These are phyloP conservation scores for Dipodomys spectabilis DNA, from an alignment of 2,113 vertebrate genomes.

Conservation along the genomic window DNA sequence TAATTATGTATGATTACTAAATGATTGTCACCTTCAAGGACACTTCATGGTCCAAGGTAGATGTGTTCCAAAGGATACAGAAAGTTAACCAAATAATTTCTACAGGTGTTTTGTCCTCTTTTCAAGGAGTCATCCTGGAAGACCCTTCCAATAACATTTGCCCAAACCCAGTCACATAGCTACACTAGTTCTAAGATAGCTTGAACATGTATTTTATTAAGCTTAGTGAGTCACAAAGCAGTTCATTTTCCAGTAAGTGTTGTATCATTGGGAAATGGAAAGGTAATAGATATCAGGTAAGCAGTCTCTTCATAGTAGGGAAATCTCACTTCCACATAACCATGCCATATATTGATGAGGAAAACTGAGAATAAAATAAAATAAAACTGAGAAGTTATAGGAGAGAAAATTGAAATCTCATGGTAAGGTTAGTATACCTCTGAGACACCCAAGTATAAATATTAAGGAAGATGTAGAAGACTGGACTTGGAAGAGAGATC, in stretches of 20 bases:
- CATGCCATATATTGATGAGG: no score
- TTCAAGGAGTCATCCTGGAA: not conserved
- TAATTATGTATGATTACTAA: not conserved
- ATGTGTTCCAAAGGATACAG: not conserved
- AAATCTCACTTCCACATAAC: no score
- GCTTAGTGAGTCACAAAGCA: not conserved
- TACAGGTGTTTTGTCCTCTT: not conserved
- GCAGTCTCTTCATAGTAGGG: no score
- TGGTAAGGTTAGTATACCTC: no score
- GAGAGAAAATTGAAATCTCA: no score
- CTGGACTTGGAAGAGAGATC: not conserved
- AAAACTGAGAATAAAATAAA: no score
- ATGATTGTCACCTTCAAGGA: conserved; percentile 35
- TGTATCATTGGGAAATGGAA: no score
- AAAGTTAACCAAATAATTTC: not conserved
- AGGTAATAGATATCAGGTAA: no score
- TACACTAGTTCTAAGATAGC: not conserved
- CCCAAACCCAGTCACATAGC: not conserved
- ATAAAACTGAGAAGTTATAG: no score
- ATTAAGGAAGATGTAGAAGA: not conserved
- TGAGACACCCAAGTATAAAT: not conserved
- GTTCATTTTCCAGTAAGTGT: not conserved
- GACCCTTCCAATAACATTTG: not conserved
- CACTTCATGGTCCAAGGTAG: not conserved
- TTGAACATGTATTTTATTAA: not conserved